phyloP scores from a whole-genome alignment of 1,140 invertebrate species.

The Drosophila rhopaloa region DNA sequence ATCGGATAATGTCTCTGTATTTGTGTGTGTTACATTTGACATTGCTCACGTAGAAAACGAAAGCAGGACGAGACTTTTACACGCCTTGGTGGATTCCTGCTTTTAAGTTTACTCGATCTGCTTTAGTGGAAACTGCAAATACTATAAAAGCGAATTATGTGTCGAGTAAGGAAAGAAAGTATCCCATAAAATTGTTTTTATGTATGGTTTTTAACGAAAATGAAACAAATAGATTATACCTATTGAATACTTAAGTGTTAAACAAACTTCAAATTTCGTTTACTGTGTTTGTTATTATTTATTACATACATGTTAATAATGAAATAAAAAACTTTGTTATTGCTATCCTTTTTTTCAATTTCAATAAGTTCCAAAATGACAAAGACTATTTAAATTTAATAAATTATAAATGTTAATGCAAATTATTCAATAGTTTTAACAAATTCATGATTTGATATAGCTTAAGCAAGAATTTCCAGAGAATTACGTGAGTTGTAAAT shows the following conservation, averaged over 20 bases:
- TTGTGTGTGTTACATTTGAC: conserved; percentile 53
- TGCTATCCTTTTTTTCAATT: too few relatives aligned
- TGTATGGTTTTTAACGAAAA: not conserved
- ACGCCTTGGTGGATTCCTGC: conserved; percentile 52
- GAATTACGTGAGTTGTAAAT: not conserved
- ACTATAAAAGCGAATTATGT: conserved; percentile 22
- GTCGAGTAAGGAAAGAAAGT: conserved; percentile 7
- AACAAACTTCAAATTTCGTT: too few relatives aligned
- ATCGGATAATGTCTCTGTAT: conserved; percentile 5
- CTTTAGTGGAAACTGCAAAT: conserved; percentile 21
- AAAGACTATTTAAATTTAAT: too few relatives aligned
- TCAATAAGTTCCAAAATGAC: too few relatives aligned
- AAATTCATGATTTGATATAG: too few relatives aligned
- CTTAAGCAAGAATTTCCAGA: not conserved
- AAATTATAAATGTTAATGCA: too few relatives aligned
- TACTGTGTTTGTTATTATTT: too few relatives aligned
- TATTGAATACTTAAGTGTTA: too few relatives aligned
- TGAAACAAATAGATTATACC: too few relatives aligned
- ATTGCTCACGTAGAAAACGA: conserved; percentile 55
- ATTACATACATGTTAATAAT: too few relatives aligned
- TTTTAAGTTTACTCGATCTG: conserved; percentile 42
- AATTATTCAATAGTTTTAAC: too few relatives aligned
- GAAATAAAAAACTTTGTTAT: too few relatives aligned
- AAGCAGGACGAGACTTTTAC: conserved; percentile 60
- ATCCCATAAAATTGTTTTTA: not conserved